Percentiles rank a stretch among this genome's conserved stretches.
Conservation (phyloP, 2,888 invertebrate genomes). For the Entomobrya proxima region DNA sequence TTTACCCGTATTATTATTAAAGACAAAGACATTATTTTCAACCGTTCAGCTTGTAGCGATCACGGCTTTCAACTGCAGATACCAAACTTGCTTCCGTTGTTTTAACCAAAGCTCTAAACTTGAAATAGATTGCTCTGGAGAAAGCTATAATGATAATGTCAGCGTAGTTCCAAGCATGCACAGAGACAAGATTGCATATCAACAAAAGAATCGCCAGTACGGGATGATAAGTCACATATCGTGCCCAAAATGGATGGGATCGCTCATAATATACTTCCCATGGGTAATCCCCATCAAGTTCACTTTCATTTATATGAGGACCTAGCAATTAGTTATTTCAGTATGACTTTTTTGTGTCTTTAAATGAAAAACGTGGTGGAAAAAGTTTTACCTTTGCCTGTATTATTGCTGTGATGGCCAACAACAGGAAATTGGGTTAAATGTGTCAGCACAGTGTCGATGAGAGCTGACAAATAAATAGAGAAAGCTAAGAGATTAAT, state of each 20-base stretch:
- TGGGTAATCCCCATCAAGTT: not conserved
- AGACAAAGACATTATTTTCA: not conserved
- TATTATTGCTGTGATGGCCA: not conserved
- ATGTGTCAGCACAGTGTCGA: constrained; percentile 29
- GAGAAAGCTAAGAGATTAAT: not conserved
- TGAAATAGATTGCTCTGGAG: constrained; percentile 68
- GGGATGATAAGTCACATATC: constrained; percentile 50
- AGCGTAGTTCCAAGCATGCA: constrained; percentile 59
- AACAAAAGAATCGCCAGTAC: constrained; percentile 51
- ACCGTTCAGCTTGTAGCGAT: not conserved
- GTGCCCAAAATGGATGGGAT: constrained; percentile 66
- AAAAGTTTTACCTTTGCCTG: not conserved
- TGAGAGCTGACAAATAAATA: constrained; percentile 49
- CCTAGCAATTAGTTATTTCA: too few relatives aligned
- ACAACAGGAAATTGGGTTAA: constrained; percentile 47
- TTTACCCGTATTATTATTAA: not conserved
- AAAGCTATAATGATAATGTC: constrained; percentile 66
- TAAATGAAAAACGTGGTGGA: too few relatives aligned
- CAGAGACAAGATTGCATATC: constrained; percentile 47
- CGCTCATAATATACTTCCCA: constrained; percentile 68
- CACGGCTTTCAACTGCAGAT: not conserved
- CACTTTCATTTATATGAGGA: too few relatives aligned
- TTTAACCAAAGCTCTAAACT: constrained; percentile 64
- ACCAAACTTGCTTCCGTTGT: not conserved
- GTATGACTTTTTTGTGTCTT: too few relatives aligned